Evolutionary conservation across 1,140 invertebrate genomes (phyloP), one percentile per base, ranked within the genome.

Genomic region (Rhopalosiphum padi): DNA sequence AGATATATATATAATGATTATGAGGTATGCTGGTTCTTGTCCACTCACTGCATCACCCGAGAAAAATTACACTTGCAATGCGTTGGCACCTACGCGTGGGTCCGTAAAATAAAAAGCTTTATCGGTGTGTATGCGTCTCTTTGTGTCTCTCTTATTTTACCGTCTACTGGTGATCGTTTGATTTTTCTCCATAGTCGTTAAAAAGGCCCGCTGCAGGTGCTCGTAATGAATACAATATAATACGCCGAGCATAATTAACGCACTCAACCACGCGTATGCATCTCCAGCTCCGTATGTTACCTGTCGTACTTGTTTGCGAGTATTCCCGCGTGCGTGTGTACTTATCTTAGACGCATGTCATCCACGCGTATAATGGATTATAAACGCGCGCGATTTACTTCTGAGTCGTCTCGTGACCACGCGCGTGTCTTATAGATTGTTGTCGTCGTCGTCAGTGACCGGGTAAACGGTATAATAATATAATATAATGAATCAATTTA

Each of bases 401-500:
- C 11, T 4, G n/a, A 53, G 48, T 55, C 35, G 48, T 89, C 23
- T 37, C n/a, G 88, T 89, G 48, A 43, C 53, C 88, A 51, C 53
- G 55, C n/a, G 46, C 89, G 37, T 35, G 48, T 53, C 87, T 51
- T 15, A 86, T 43, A 7, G 46, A 46, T 86, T 3, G 11, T 35
- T 23, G 37, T 43, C 41, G 51, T 43, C 41, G 51, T 68, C 11
- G 22, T 55, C 53, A 23, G 37, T 18, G 41, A 82, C n/a, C 60
- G 37, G 43, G 90, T 91, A 60, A 30, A 60, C 25, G 55, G 55
- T 60, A 68, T 68, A 68, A 68, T n/a, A 68, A n/a, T 68, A n/a
- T 68, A n/a, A n/a, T 68, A n/a, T n/a, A 91, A 83, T 83, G 68
- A 91, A 91, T 83, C 90, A 83, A 91, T 82, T 91, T 37, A 51